Conservation (phyloP, 2,888 invertebrate species). For the Nomada flava region DNA sequence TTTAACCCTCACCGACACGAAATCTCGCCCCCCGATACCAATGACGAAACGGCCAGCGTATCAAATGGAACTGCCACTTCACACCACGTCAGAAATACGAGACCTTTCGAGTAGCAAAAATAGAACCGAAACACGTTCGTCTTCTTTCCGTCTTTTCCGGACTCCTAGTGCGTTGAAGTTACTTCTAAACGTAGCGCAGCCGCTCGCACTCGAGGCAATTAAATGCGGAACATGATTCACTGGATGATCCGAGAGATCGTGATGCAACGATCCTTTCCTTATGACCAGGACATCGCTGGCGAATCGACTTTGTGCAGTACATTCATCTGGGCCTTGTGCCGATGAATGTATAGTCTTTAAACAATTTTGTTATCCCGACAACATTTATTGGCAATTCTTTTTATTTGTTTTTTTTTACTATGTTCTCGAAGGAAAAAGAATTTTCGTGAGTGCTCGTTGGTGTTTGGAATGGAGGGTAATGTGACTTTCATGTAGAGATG, state of each 20-base stretch:
- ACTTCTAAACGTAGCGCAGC: conserved; percentile 51
- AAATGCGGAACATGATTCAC: conserved; percentile 67
- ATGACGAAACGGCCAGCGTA: conserved; percentile 9
- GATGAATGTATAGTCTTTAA: no score
- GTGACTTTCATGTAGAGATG: neutral
- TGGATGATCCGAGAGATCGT: conserved; percentile 50
- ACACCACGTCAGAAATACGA: conserved; percentile 55
- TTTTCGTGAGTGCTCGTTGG: no score
- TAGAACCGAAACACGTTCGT: conserved; percentile 58
- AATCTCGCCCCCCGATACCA: conserved; percentile 3
- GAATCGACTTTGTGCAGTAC: neutral
- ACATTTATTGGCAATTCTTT: no score
- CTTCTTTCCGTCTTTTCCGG: conserved; percentile 64
- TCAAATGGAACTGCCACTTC: conserved; percentile 30
- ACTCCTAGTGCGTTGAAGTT: conserved; percentile 50
- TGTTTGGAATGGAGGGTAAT: neutral
- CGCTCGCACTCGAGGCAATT: conserved; percentile 53
- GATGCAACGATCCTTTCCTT: conserved; percentile 52
- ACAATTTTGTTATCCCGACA: no score
- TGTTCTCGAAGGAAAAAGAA: no score
- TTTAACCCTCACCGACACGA: neutral
- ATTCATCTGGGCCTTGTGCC: neutral
- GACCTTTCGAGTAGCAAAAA: conserved; percentile 60
- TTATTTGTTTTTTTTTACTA: no score
- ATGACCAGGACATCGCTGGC: no score